A percentile compares a stretch with the other conserved stretches of the same genome.
phyloP scores from a whole-genome alignment of 2,113 vertebrate species.

The Barnardius zonarius region DNA sequence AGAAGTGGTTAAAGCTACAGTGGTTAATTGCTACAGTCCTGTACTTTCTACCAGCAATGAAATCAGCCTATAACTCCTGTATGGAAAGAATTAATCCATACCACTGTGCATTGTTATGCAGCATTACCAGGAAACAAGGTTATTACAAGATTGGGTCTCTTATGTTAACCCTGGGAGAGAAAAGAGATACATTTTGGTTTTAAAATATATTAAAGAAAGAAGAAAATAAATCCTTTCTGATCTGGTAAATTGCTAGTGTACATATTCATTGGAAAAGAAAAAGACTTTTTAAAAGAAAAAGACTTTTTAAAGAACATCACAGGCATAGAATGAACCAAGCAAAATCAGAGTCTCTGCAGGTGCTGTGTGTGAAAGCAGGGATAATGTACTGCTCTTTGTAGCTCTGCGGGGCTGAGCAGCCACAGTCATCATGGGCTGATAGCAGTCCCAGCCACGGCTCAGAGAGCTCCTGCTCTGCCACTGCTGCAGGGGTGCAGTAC shows the following conservation, averaged over 20 bases:
- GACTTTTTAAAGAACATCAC: background rate
- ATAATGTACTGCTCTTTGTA: background rate
- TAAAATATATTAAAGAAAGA: background rate
- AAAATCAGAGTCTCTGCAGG: background rate
- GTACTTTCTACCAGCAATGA: slow-evolving; percentile 25
- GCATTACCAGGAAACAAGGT: slow-evolving; percentile 25
- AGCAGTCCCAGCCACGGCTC: background rate
- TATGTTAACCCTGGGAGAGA: background rate
- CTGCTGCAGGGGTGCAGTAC: background rate
- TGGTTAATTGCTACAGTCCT: slow-evolving; percentile 15
- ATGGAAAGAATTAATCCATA: slow-evolving; percentile 52
- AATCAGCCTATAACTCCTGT: slow-evolving; percentile 23
- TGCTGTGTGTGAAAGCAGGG: background rate
- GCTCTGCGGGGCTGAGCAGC: background rate
- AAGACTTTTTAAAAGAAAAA: background rate
- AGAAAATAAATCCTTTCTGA: background rate
- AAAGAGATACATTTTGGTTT: background rate
- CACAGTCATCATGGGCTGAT: background rate
- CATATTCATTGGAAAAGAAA: background rate
- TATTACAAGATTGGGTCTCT: background rate
- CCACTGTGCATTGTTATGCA: slow-evolving; percentile 16
- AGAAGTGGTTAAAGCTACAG: slow-evolving; percentile 32
- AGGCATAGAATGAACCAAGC: background rate
- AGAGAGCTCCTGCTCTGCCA: background rate
- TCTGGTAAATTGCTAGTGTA: background rate